These are phyloP conservation scores for Phaethon lepturus DNA, from an alignment of 2,113 vertebrate genomes.

Conservation along the genomic window DNA sequence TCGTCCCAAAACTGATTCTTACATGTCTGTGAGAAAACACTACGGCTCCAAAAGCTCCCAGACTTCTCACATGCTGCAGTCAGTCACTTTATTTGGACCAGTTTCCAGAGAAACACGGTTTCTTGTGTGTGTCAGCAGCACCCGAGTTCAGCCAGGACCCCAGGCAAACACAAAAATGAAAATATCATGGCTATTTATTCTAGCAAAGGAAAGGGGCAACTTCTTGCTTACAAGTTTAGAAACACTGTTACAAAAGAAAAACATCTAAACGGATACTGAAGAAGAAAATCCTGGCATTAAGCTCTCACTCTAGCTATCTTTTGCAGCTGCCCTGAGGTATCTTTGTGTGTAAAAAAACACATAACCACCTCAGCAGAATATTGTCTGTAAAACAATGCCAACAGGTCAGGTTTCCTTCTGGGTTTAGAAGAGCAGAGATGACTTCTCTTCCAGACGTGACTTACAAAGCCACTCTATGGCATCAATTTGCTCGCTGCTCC, in stretches of 20 bases:
- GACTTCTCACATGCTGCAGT: not conserved
- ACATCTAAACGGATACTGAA: not conserved
- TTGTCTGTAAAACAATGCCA: fast-evolving
- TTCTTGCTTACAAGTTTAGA: not conserved
- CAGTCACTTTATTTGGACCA: not conserved
- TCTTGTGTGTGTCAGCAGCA: not conserved
- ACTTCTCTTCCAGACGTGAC: not conserved
- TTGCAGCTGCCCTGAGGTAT: not conserved
- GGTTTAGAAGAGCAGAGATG: not conserved
- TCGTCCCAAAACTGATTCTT: not conserved
- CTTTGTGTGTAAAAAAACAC: not conserved
- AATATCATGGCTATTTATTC: not conserved
- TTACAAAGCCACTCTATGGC: not conserved
- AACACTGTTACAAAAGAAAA: not conserved
- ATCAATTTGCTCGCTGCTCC: not conserved
- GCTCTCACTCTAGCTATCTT: not conserved
- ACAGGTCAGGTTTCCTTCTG: not conserved
- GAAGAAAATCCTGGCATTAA: not conserved
- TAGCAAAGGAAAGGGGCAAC: not conserved
- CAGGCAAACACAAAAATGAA: not conserved
- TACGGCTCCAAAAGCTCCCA: not conserved
- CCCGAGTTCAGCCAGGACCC: not conserved
- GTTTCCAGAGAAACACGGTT: not conserved
- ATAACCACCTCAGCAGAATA: not conserved
- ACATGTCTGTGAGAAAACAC: not conserved